Evolutionary conservation across 1,140 invertebrate genomes (phyloP).

Genomic region (Aradophagus sp.): DNA sequence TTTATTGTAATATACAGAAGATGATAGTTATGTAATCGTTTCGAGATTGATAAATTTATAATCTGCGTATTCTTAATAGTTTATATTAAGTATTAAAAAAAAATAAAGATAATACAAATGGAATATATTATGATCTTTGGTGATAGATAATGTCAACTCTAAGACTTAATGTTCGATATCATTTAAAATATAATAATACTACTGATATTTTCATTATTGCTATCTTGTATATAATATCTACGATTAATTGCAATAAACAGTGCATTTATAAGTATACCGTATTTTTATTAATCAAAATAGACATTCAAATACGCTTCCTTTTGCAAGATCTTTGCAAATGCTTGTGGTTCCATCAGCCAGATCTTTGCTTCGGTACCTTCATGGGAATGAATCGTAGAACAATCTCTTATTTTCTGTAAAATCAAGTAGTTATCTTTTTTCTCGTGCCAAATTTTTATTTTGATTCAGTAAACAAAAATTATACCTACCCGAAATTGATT

Average conservation of each 20-base stretch:
- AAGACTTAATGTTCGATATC: constrained; percentile 2
- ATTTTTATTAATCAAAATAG: constrained; percentile 62
- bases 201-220: constrained; percentile 10
- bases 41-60: not conserved
- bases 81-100: not conserved
- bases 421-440: not conserved
- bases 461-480: not conserved
- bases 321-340: constrained; percentile 57
- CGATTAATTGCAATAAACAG: constrained; percentile 23
- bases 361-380: constrained; percentile 65
- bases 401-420: constrained; percentile 67
- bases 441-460: no score
- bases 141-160: not conserved
- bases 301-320: constrained; percentile 66
- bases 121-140: not conserved
- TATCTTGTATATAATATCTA: constrained; percentile 25
- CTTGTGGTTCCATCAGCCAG: constrained; percentile 64
- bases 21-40: constrained; percentile 9
- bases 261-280: constrained; percentile 20
- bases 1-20: not conserved
- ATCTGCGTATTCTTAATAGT: not conserved
- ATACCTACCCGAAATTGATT: constrained; percentile 60
- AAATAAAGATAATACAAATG: not conserved
- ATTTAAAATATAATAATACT: not conserved
- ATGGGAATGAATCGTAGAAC: constrained; percentile 66